Conservation (phyloP, 2,888 invertebrate genomes). For the Macropis europaea region DNA sequence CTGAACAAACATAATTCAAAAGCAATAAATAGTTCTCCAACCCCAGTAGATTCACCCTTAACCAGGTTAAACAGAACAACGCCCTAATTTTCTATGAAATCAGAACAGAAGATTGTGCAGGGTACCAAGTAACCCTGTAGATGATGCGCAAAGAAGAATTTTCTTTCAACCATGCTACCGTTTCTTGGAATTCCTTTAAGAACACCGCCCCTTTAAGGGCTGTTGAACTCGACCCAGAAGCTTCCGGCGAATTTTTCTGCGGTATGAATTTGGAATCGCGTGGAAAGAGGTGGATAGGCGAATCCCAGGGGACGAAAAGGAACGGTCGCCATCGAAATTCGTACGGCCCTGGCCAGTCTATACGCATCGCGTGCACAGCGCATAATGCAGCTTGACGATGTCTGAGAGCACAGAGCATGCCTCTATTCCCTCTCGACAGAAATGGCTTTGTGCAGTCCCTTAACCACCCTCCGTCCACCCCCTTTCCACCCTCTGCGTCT, state of each 20-base stretch:
- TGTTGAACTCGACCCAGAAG: conserved; percentile 7
- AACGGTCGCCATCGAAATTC: not conserved
- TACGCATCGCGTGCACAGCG: conserved; percentile 56
- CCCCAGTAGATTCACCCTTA: too few relatives aligned
- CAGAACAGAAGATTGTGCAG: too few relatives aligned
- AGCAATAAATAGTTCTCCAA: too few relatives aligned
- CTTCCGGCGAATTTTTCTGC: conserved; percentile 27
- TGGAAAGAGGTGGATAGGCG: not conserved
- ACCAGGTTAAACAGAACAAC: too few relatives aligned
- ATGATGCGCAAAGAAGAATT: too few relatives aligned
- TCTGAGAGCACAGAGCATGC: conserved; percentile 63
- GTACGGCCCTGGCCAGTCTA: conserved; percentile 51
- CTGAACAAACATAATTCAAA: too few relatives aligned
- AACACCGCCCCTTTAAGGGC: not conserved
- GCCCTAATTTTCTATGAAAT: too few relatives aligned
- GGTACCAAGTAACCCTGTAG: too few relatives aligned
- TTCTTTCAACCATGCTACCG: not conserved
- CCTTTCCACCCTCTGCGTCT: conserved; percentile 33
- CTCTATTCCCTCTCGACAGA: conserved; percentile 64
- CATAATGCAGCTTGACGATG: conserved; percentile 58
- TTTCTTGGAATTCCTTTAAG: conserved; percentile 29
- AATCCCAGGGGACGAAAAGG: not conserved
- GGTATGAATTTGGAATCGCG: not conserved
- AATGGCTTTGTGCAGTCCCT: conserved; percentile 64
- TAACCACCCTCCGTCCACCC: conserved; percentile 34